Evolutionary conservation across 2,113 vertebrate genomes (phyloP).

Genomic region (Phaetusa simplex): DNA sequence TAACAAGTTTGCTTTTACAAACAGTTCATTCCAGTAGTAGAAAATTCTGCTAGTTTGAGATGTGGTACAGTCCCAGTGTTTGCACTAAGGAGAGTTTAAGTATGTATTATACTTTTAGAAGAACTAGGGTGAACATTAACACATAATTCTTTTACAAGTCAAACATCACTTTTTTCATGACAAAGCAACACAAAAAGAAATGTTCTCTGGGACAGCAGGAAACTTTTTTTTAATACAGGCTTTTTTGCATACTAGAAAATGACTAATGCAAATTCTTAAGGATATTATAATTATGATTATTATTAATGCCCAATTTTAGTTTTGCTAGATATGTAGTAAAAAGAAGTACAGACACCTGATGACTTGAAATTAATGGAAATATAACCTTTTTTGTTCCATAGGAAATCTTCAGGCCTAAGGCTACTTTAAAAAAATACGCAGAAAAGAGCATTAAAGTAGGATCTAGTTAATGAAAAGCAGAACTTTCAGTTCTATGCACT

Average conservation of each 20-base stretch:
- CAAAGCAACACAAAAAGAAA: neutral
- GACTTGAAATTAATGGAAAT: neutral
- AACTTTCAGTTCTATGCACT: neutral
- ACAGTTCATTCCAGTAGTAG: neutral
- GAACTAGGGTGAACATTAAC: neutral
- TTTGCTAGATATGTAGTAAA: neutral
- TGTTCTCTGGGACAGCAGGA: neutral
- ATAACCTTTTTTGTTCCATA: neutral
- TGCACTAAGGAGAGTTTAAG: neutral
- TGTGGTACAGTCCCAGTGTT: neutral
- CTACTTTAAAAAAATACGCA: neutral
- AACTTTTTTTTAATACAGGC: neutral
- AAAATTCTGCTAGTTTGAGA: neutral
- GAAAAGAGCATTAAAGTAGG: neutral
- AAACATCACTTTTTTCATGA: neutral
- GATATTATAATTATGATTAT: neutral
- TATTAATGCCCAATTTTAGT: neutral
- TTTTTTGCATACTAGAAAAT: neutral
- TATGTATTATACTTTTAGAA: neutral
- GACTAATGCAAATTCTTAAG: neutral
- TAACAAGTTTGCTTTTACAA: neutral
- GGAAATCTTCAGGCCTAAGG: neutral
- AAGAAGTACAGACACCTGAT: neutral
- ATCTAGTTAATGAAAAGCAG: neutral
- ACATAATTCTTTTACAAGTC: neutral